A percentile compares a stretch with the other conserved stretches of the same genome.
phyloP scores from a whole-genome alignment of 1,140 invertebrate genomes.

The Calephelis nemesis region DNA sequence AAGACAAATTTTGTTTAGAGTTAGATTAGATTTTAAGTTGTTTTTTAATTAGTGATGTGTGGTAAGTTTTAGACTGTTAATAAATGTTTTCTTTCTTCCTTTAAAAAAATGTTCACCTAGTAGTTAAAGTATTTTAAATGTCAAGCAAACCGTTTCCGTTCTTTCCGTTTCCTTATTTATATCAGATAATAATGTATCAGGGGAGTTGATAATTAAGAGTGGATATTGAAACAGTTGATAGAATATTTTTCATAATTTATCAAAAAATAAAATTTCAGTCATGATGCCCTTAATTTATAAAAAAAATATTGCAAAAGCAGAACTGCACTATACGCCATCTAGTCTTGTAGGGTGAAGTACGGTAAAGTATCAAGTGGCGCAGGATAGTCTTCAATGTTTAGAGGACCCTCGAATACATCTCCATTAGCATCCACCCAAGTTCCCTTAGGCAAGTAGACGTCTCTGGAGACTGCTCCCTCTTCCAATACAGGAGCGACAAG shows the following conservation, averaged over 20 bases:
- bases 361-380: conserved; percentile 85
- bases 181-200: too few species aligned
- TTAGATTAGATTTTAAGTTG: too few species aligned
- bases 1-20: too few species aligned
- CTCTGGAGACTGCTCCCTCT: conserved; percentile 81
- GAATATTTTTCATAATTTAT: neutral
- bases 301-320: too few species aligned
- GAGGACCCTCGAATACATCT: conserved; percentile 58
- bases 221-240: neutral
- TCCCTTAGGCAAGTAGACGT: conserved; percentile 87
- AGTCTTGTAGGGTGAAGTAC: conserved; percentile 77
- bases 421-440: conserved; percentile 58
- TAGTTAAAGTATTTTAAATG: too few species aligned
- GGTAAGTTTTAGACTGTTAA: too few species aligned
- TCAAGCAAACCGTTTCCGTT: too few species aligned
- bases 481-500: conserved; percentile 90
- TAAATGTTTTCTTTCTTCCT: too few species aligned
- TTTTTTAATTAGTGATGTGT: too few species aligned
- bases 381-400: conserved; percentile 84
- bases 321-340: neutral
- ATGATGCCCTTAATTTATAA: neutral
- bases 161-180: too few species aligned
- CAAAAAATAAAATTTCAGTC: neutral
- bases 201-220: too few species aligned
- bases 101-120: too few species aligned